Base-by-base conservation (phyloP, 2,113 vertebrate genomes). In the Tragelaphus scriptus region DNA sequence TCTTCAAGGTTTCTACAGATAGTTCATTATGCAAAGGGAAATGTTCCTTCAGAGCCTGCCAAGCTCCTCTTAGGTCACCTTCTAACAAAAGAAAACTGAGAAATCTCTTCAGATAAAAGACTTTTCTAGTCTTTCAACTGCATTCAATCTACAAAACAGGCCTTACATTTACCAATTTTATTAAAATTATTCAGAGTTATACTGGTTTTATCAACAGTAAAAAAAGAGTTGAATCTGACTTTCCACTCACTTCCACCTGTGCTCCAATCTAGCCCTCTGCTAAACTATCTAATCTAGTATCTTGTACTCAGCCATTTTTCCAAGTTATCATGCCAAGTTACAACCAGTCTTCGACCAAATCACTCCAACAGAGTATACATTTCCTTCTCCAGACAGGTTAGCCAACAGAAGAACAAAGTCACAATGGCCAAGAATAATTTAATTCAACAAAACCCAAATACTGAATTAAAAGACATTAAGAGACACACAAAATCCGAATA, bases 251-350 rank as follows among this genome's bases (percentile, higher is more conserved):
- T 49, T 94, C 77, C 14, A 92, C 55, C 13, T 63, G 47, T 90
- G 81, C 58, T 56, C 19, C 30, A 88, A 92, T 94, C 84, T 84
- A 95, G 32, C 96, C 40, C 23, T 93, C 61, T 79, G 44, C 36
- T 93, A 91, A 53, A 94, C 81, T 85, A 95, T 71, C 86, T 96
- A 61, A 96, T 71, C 75, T 63, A 95, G 16, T 49, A 97, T 92
- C 56, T 93, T 93, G 9, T 23, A 96, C 40, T 40, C 23, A 90
- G 94, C 56, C 93, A 93, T 79, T 95, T 96, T 95, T 96, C 92
- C 96, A 86, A 97, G 84, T 84, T 96, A 84, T 63, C 85, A 88
- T 81, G 96, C 96, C 91, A 97, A 96, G 61, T 96, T 95, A 95
- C 82, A 96, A 91, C 75, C 79, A 30, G 91, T 71, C 93, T 95